These are phyloP conservation scores for Cantharis nigra DNA, from an alignment of 2,888 invertebrate species.

Conservation along the genomic window DNA sequence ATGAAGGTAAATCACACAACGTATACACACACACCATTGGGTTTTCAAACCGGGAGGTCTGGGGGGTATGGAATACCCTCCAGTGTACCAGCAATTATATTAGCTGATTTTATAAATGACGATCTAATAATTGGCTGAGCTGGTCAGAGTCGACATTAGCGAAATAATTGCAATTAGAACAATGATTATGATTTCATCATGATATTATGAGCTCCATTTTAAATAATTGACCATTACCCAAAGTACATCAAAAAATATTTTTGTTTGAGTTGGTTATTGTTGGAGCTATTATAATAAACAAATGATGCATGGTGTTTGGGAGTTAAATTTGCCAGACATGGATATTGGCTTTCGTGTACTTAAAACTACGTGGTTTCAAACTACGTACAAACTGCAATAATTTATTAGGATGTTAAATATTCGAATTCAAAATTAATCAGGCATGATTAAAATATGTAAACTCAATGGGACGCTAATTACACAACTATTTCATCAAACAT, in stretches of 20 bases:
- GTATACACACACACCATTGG: too few relatives aligned
- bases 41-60: too few relatives aligned
- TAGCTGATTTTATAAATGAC: too few relatives aligned
- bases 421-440: conserved; percentile 47
- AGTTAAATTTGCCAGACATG: conserved; percentile 24
- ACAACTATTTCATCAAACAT: conserved; percentile 31
- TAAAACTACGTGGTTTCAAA: conserved; percentile 38
- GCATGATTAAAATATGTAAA: conserved; percentile 47
- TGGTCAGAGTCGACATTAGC: too few relatives aligned
- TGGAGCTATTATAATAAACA: conserved; percentile 23
- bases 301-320: conserved; percentile 18
- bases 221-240: too few relatives aligned
- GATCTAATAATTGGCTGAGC: too few relatives aligned
- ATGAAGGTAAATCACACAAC: too few relatives aligned
- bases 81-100: too few relatives aligned
- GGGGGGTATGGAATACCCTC: too few relatives aligned
- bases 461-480: conserved; percentile 47
- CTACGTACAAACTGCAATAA: conserved; percentile 43
- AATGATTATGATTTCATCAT: too few relatives aligned
- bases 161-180: too few relatives aligned
- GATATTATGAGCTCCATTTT: too few relatives aligned
- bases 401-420: conserved; percentile 44
- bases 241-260: not conserved
- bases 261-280: conserved; percentile 9
- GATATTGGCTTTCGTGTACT: conserved; percentile 31